phyloP scores from a whole-genome alignment of 1,140 invertebrate species.

The Philotrypesis tridentata region DNA sequence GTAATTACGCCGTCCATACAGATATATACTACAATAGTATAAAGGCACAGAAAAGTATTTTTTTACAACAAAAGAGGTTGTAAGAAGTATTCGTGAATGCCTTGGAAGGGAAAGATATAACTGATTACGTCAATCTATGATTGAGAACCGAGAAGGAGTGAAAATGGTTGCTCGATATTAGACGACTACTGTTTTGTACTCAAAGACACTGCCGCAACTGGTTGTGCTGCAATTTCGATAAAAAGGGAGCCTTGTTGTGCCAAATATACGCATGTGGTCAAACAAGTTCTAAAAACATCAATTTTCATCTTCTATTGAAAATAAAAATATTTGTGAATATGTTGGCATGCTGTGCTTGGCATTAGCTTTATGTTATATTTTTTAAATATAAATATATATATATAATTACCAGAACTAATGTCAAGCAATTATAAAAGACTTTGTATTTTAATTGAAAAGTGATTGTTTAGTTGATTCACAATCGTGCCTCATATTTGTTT shows the following conservation, averaged over 20 bases:
- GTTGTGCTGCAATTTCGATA: slow-evolving; percentile 28
- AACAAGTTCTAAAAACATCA: slow-evolving; percentile 34
- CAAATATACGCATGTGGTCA: slow-evolving; percentile 44
- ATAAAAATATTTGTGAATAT: slow-evolving; percentile 45
- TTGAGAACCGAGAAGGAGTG: background rate
- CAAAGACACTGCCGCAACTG: background rate
- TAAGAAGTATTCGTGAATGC: slow-evolving; percentile 18
- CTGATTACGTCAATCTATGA: background rate
- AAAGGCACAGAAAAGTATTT: slow-evolving; percentile 40
- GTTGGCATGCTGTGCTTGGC: slow-evolving; percentile 38
- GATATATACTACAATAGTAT: slow-evolving; percentile 42
- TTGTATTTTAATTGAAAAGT: slow-evolving; percentile 14
- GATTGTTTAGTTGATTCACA: slow-evolving; percentile 34
- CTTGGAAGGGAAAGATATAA: background rate
- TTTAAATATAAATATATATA: slow-evolving; percentile 7
- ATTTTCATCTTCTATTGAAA: slow-evolving; percentile 45
- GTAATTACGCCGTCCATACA: slow-evolving; percentile 45
- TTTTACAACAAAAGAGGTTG: slow-evolving; percentile 34
- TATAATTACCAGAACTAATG: slow-evolving; percentile 47
- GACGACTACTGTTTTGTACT: background rate
- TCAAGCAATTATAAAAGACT: slow-evolving; percentile 39
- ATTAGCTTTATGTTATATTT: slow-evolving; percentile 38
- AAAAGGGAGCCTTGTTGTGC: slow-evolving; percentile 20
- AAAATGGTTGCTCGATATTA: slow-evolving; percentile 15
- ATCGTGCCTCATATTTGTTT: slow-evolving; percentile 43